A percentile compares a stretch with the other conserved stretches of the same genome.
Conservation (phyloP, 1,140 invertebrate species). For the Drosophila ambigua region DNA sequence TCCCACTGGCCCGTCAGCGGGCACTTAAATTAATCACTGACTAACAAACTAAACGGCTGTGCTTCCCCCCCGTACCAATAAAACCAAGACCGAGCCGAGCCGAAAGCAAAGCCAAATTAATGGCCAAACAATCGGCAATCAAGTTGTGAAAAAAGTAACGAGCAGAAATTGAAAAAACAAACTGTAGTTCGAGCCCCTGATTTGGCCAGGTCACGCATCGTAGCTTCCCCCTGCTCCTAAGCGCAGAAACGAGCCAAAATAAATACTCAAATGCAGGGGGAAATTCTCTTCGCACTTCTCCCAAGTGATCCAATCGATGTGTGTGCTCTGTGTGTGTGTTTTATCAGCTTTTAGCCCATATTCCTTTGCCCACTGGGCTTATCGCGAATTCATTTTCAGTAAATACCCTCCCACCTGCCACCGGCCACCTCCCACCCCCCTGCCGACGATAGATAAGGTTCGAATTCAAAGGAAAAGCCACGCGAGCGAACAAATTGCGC, state of each 20-base stretch:
- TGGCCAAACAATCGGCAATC: conserved; percentile 55
- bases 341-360: conserved; percentile 40
- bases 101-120: conserved; percentile 35
- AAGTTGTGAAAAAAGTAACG: conserved; percentile 27
- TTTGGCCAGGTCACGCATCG: conserved; percentile 72
- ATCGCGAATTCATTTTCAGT: conserved; percentile 66
- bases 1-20: conserved; percentile 23
- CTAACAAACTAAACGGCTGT: conserved; percentile 35
- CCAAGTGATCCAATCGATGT: conserved; percentile 50
- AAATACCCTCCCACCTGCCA: conserved; percentile 31
- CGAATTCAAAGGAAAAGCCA: conserved; percentile 16
- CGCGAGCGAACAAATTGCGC: conserved; percentile 15
- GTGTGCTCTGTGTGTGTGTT: conserved; percentile 1
- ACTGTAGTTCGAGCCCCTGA: conserved; percentile 48
- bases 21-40: conserved; percentile 72
- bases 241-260: not conserved
- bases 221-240: not conserved
- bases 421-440: not conserved
- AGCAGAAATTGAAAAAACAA: conserved; percentile 43
- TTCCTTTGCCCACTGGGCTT: conserved; percentile 39
- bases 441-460: conserved; percentile 18
- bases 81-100: conserved; percentile 30
- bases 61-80: not conserved
- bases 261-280: not conserved
- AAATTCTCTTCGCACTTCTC: not conserved